phyloP scores from a whole-genome alignment of 2,888 invertebrate genomes.

The Charanyca ferruginea region DNA sequence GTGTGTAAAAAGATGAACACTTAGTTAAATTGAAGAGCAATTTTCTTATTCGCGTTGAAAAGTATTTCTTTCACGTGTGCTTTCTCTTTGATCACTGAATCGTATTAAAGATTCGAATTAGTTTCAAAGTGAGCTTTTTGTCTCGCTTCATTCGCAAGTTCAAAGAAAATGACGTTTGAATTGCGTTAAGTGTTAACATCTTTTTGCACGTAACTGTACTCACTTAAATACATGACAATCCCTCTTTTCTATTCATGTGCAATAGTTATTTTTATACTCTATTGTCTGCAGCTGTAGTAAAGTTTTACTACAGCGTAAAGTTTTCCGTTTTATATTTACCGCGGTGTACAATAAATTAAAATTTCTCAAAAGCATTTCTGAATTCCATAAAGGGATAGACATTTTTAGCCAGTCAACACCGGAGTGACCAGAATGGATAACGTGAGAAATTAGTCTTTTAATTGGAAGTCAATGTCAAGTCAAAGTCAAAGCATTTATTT shows the following conservation, averaged over 20 bases:
- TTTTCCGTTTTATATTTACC: constrained; percentile 1
- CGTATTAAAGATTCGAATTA: neutral
- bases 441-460: too few species aligned
- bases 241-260: neutral
- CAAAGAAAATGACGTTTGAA: neutral
- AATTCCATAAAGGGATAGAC: too few species aligned
- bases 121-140: neutral
- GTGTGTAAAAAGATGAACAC: constrained; percentile 19
- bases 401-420: too few species aligned
- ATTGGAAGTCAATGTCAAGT: too few species aligned
- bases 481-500: too few species aligned
- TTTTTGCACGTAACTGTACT: neutral
- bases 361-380: too few species aligned
- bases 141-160: neutral
- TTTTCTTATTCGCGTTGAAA: constrained; percentile 15
- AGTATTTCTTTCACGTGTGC: neutral
- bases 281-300: neutral
- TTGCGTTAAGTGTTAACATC: neutral
- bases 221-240: neutral
- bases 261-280: neutral
- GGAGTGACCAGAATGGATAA: too few species aligned
- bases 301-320: neutral
- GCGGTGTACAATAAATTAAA: neutral
- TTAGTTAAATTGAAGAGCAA: constrained; percentile 25
- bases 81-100: neutral